Evolutionary conservation across 64 coral and sea anemone genomes (phyloP).

Genomic region (Astreopora myriophthalma): DNA sequence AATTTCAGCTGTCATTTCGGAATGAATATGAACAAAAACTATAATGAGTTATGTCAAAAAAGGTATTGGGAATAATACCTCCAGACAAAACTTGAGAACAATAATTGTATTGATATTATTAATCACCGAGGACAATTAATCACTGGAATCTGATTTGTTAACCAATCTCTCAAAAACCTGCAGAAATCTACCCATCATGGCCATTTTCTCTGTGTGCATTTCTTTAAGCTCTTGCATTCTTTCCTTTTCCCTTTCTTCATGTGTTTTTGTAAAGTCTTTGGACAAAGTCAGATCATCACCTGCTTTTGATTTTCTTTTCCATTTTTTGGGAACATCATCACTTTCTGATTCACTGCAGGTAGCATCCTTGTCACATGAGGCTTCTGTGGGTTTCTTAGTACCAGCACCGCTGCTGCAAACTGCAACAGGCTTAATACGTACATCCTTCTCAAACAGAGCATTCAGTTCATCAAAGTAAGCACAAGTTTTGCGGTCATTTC

Average conservation of each 20-base stretch:
- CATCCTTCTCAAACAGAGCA: constrained; percentile 28
- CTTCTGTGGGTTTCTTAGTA: constrained; percentile 16
- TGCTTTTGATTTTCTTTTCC: constrained; percentile 48
- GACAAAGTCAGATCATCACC: constrained; percentile 49
- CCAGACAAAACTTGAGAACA: too few species aligned
- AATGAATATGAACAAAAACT: too few species aligned
- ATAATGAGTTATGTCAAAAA: too few species aligned
- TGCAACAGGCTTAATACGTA: constrained; percentile 22
- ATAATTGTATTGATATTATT: constrained; percentile 38
- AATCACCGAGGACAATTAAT: too few species aligned
- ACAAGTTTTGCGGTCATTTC: constrained; percentile 64
- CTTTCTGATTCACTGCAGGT: constrained; percentile 50
- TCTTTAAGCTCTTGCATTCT: constrained; percentile 42
- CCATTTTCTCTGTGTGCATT: constrained; percentile 58
- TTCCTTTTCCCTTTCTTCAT: constrained; percentile 53
- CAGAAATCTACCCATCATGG: constrained; percentile 51
- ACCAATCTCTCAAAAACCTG: constrained; percentile 56
- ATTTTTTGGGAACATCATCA: constrained; percentile 34
- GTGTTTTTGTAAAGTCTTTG: constrained; percentile 45
- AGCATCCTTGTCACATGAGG: constrained; percentile 33
- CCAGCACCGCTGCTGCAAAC: constrained; percentile 45
- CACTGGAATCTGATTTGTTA: constrained; percentile 39
- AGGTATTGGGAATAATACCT: too few species aligned
- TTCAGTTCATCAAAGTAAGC: constrained; percentile 46
- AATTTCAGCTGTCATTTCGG: too few species aligned